phyloP scores from a whole-genome alignment of 2,888 invertebrate species.

The Xylophagus ater region DNA sequence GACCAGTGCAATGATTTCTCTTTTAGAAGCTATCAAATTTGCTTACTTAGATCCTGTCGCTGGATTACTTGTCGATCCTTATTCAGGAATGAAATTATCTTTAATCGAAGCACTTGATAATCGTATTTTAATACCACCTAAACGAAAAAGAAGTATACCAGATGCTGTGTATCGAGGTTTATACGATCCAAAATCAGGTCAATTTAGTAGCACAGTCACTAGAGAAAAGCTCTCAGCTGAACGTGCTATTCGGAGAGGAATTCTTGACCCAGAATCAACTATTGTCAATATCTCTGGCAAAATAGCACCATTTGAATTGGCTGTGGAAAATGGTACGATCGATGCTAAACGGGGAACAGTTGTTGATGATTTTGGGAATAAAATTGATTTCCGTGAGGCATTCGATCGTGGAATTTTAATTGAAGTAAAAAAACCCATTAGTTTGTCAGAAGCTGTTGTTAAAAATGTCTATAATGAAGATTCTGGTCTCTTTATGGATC shows the following conservation, averaged over 20 bases:
- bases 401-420: slow-evolving; percentile 72
- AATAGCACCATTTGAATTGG: slow-evolving; percentile 71
- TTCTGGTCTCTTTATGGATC: slow-evolving; percentile 74
- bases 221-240: slow-evolving; percentile 69
- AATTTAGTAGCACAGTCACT: slow-evolving; percentile 69
- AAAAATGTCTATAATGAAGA: slow-evolving; percentile 70
- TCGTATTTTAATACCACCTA: slow-evolving; percentile 69
- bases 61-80: slow-evolving; percentile 68
- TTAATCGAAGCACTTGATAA: slow-evolving; percentile 75
- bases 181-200: slow-evolving; percentile 74
- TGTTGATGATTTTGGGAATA: slow-evolving; percentile 47
- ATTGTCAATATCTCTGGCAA: slow-evolving; percentile 72
- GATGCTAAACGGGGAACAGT: slow-evolving; percentile 65
- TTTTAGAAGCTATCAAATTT: slow-evolving; percentile 64
- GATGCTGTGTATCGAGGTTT: slow-evolving; percentile 88
- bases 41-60: slow-evolving; percentile 68
- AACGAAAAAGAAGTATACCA: slow-evolving; percentile 70
- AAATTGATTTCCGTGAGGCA: slow-evolving; percentile 71
- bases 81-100: slow-evolving; percentile 60
- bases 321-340: slow-evolving; percentile 64
- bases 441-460: slow-evolving; percentile 67
- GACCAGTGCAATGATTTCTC: slow-evolving; percentile 66
- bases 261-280: slow-evolving; percentile 77
- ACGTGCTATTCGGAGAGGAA: slow-evolving; percentile 71
- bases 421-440: slow-evolving; percentile 70